These are phyloP conservation scores for Phania funesta DNA, from an alignment of 2,888 invertebrate species.

Conservation along the genomic window DNA sequence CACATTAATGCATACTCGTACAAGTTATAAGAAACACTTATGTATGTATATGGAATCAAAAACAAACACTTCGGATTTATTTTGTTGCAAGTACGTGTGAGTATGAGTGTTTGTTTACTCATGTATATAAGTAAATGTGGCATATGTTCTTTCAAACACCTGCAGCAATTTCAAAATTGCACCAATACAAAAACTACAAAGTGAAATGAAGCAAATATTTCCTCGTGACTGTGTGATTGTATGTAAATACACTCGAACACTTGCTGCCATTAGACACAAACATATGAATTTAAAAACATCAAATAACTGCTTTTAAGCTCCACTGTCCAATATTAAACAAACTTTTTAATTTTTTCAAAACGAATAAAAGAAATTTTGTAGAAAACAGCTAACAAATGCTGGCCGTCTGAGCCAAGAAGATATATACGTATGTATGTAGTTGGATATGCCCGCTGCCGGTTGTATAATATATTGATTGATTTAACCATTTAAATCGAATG, in stretches of 20 bases:
- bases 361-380: not conserved
- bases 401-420: too few species aligned
- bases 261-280: not conserved
- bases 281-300: not conserved
- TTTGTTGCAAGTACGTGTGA: constrained; percentile 41
- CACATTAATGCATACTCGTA: constrained; percentile 4
- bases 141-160: constrained; percentile 66
- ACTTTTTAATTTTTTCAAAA: not conserved
- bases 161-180: constrained; percentile 68
- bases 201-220: constrained; percentile 64
- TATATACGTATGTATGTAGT: too few species aligned
- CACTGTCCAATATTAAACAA: constrained; percentile 33
- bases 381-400: too few species aligned
- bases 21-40: constrained; percentile 60
- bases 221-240: constrained; percentile 21
- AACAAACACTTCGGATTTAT: constrained; percentile 61
- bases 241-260: constrained; percentile 17
- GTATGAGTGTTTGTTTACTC: constrained; percentile 2
- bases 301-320: not conserved
- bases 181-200: constrained; percentile 65
- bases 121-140: constrained; percentile 55
- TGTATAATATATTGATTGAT: too few species aligned
- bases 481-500: too few species aligned
- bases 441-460: too few species aligned
- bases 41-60: too few species aligned